Base-by-base conservation (phyloP, 2,888 invertebrate genomes). In the Drosophila neutralis region DNA sequence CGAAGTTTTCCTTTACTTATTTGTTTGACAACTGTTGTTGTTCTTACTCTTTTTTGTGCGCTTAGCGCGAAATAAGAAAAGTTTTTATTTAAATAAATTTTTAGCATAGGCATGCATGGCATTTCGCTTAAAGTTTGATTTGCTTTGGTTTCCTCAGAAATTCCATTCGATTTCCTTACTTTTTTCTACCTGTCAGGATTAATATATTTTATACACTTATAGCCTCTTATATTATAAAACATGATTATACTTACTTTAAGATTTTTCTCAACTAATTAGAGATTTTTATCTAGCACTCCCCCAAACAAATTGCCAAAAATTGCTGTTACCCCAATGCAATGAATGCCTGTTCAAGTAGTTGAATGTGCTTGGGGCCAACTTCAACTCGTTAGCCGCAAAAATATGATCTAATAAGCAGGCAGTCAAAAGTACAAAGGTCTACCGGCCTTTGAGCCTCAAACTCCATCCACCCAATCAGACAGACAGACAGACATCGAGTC, bases 21-120 rank as follows among this genome's bases (percentile, higher is more conserved):
- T 76, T 80, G 81, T 81, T 86, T 82, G 70, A 66, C 69, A 73
- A 58, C 73, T 70, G 57, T 74, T 77, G 71, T 80, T 80, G 60
- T 82, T 84, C 51, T 68, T 69, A 74, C 78, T 81, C 69, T 52
- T 72, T 80, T 73, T 80, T 73, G 6, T 45, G 45, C 69, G 71
- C 82, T 74, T 67, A 70, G 59, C 89, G 73, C 80, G 87, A 90
- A 90, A 87, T 87, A 87, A 82, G 91, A 90, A 87, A 87, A 87
- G 71, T 87, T 87, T 83, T 90, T 90, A 88, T 90, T 85, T 90
- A 86, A 90, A 90, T 83, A 85, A 81, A 87, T 90, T 76, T 80
- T 68, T 51, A 62, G 45, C 68, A 33, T 58, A 68, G 84, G 80
- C 81, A 80, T 73, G 73, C 78, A 65, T 78, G 78, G 78, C 81